Conservation (phyloP, 1,140 invertebrate genomes). For the Hyposmocoma kahamanoa region DNA sequence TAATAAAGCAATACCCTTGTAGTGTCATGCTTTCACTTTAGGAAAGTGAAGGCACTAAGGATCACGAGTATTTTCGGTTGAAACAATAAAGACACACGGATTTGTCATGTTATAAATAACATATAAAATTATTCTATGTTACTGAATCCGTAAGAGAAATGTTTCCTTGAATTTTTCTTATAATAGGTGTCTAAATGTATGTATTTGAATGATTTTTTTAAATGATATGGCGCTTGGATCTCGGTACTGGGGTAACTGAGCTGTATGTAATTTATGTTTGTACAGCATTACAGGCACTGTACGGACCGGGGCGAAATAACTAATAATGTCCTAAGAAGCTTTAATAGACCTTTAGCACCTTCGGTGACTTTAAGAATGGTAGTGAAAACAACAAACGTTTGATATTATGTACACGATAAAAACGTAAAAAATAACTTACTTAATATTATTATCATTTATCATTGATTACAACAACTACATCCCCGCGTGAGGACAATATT, state of each 20-base stretch:
- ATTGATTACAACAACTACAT: constrained; percentile 72
- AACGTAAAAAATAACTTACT: constrained; percentile 74
- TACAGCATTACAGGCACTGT: too few relatives aligned
- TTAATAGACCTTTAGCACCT: constrained; percentile 72
- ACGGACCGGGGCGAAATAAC: constrained; percentile 15
- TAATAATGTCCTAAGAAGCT: constrained; percentile 49
- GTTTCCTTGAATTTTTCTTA: constrained; percentile 23
- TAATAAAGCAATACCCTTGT: background rate
- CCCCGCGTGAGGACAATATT: constrained; percentile 62
- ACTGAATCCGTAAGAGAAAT: constrained; percentile 6
- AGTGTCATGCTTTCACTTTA: constrained; percentile 30
- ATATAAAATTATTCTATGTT: background rate
- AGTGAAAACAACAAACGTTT: constrained; percentile 67
- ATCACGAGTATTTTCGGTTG: constrained; percentile 43
- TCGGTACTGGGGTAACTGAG: too few relatives aligned
- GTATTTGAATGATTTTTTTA: too few relatives aligned
- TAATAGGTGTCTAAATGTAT: constrained; percentile 16
- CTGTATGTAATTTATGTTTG: too few relatives aligned
- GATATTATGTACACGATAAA: constrained; percentile 69
- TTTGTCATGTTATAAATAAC: constrained; percentile 1
- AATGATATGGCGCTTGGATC: too few relatives aligned
- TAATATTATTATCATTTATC: constrained; percentile 72
- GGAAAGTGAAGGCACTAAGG: constrained; percentile 47
- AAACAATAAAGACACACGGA: constrained; percentile 41
- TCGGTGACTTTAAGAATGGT: constrained; percentile 61